Conservation (phyloP, 2,113 vertebrate species). For the Chlamydotis undulata region DNA sequence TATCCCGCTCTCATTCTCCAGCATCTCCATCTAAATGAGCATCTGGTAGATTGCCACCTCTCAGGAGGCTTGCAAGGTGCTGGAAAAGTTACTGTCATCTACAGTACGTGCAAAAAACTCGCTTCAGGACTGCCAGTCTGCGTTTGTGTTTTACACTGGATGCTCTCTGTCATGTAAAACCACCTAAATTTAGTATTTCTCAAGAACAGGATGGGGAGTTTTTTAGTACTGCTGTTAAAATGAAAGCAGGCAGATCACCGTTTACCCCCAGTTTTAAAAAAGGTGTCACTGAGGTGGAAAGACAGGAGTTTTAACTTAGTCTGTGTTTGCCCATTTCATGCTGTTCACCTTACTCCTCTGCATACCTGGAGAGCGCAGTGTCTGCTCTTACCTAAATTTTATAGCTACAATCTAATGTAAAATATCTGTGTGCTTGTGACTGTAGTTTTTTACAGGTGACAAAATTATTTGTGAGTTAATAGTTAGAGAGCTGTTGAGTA, state of each 20-base stretch:
- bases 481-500: neutral
- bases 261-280: neutral
- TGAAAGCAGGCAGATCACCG: neutral
- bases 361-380: fast-evolving
- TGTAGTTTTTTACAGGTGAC: neutral
- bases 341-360: neutral
- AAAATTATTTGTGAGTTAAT: neutral
- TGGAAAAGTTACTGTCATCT: neutral
- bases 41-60: neutral
- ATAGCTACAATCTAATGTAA: neutral
- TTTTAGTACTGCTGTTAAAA: neutral
- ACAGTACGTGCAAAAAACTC: neutral
- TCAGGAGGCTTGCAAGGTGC: neutral
- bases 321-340: neutral
- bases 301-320: neutral
- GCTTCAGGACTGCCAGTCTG: neutral
- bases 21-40: neutral
- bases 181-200: fast-evolving
- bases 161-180: neutral
- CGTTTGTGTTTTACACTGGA: fast-evolving
- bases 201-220: neutral
- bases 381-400: neutral
- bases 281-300: neutral
- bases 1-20: fast-evolving
- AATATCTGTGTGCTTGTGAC: neutral